Conservation (phyloP, 2,888 invertebrate genomes). For the Xanthorhoe spadicearia region DNA sequence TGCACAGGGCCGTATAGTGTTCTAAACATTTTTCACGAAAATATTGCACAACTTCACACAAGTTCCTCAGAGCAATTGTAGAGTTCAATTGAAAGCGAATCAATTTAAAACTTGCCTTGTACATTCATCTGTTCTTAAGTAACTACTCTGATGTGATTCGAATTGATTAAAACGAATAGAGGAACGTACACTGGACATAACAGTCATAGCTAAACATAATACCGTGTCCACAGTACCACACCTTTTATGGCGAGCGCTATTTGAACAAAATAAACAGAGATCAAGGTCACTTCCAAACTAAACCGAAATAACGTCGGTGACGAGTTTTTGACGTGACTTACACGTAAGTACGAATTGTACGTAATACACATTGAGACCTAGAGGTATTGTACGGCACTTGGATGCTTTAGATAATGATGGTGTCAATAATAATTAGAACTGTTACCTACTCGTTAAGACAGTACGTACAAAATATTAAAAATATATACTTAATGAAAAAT, state of each 20-base stretch:
- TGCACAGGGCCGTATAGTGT: slow-evolving; percentile 27
- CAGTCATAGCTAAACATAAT: neutral
- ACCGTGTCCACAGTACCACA: neutral
- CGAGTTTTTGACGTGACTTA: neutral
- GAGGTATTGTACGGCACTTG: too few species aligned
- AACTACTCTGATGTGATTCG: slow-evolving; percentile 11
- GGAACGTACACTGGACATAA: neutral
- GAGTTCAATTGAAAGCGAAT: slow-evolving; percentile 40
- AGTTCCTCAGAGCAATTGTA: slow-evolving; percentile 20
- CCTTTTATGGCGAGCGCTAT: neutral
- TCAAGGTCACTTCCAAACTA: neutral
- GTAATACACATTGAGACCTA: too few species aligned
- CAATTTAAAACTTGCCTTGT: slow-evolving; percentile 37
- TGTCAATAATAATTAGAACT: too few species aligned
- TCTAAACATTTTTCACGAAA: slow-evolving; percentile 35
- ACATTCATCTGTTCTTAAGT: slow-evolving; percentile 16
- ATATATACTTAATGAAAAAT: too few species aligned
- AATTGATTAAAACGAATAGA: slow-evolving; percentile 24
- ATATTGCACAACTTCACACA: neutral
- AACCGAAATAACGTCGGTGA: neutral
- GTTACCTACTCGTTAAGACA: too few species aligned
- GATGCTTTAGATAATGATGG: too few species aligned
- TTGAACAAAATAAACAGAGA: neutral
- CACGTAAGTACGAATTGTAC: too few species aligned
- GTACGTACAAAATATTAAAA: too few species aligned